phyloP scores from a whole-genome alignment of 2,797 vertebrate species.

The Enteromius fasciolatus region DNA sequence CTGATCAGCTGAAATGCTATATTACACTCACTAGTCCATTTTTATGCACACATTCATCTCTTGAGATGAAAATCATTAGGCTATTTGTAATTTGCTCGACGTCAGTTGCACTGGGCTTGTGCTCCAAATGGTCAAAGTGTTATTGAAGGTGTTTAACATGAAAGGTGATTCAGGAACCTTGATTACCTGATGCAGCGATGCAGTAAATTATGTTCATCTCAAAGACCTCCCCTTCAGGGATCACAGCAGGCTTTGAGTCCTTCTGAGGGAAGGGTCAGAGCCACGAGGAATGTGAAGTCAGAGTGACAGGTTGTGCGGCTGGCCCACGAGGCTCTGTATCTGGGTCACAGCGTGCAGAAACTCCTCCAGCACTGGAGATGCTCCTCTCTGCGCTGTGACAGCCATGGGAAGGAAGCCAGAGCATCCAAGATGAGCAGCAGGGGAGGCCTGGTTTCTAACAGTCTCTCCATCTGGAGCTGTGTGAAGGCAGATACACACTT shows the following conservation, averaged over 20 bases:
- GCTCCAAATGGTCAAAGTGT: not conserved
- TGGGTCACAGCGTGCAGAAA: constrained; percentile 56
- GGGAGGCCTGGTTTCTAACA: constrained; percentile 56
- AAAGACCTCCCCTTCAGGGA: not conserved
- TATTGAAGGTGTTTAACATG: not conserved
- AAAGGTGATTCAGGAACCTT: constrained; percentile 6
- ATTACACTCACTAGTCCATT: not conserved
- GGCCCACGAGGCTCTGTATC: constrained; percentile 22
- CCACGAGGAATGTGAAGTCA: not conserved
- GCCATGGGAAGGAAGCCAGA: constrained; percentile 48
- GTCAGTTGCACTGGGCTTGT: not conserved
- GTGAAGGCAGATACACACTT: constrained; percentile 11
- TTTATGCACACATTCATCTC: not conserved
- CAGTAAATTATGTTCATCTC: not conserved
- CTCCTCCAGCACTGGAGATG: constrained; percentile 43
- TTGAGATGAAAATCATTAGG: not conserved
- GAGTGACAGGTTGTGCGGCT: constrained; percentile 23
- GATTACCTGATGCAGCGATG: constrained; percentile 8
- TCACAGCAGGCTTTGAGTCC: not conserved
- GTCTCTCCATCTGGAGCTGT: constrained; percentile 62
- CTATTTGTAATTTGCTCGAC: not conserved
- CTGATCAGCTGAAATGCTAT: not conserved
- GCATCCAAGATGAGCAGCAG: constrained; percentile 55
- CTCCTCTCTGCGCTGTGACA: constrained; percentile 44
- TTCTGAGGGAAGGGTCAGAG: not conserved